A percentile compares a stretch with the other conserved stretches of the same genome.
Evolutionary conservation across 2,888 invertebrate species (phyloP).

Genomic region (Agonum fuliginosum): DNA sequence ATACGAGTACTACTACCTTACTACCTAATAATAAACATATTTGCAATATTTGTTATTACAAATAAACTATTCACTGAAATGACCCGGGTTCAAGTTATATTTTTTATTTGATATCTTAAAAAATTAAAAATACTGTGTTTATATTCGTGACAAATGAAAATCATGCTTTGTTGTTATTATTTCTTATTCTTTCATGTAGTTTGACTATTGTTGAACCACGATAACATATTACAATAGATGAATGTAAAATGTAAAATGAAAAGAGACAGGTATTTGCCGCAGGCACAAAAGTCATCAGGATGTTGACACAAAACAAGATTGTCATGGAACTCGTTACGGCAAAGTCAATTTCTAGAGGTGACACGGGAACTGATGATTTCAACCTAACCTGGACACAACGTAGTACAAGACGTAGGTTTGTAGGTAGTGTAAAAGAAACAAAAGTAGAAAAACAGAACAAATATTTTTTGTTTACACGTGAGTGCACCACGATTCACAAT

Average conservation of each 20-base stretch:
- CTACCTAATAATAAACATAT: too few relatives aligned
- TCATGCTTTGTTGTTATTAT: slow-evolving; percentile 14
- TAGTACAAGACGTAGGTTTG: slow-evolving; percentile 20
- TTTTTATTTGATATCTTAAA: too few relatives aligned
- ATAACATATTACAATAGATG: slow-evolving; percentile 23
- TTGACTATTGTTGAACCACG: slow-evolving; percentile 28
- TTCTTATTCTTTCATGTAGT: slow-evolving; percentile 23
- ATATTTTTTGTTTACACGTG: slow-evolving; percentile 20
- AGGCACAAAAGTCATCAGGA: slow-evolving; percentile 28
- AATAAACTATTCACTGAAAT: too few relatives aligned
- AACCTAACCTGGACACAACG: slow-evolving; percentile 19
- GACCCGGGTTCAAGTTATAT: too few relatives aligned
- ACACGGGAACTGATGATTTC: slow-evolving; percentile 26
- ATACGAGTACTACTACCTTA: too few relatives aligned
- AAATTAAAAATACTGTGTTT: slow-evolving; percentile 4
- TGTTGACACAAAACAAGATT: not conserved
- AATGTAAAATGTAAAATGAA: slow-evolving; percentile 4
- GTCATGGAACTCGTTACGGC: not conserved
- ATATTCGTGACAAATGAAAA: slow-evolving; percentile 18
- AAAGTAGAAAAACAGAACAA: slow-evolving; percentile 29
- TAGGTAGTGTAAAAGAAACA: slow-evolving; percentile 24
- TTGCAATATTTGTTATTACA: too few relatives aligned
- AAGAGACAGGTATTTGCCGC: not conserved
- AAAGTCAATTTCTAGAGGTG: slow-evolving; percentile 10
- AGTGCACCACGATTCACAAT: slow-evolving; percentile 26